Evolutionary conservation across 37 sponge, comb jelly and placozoan species (phyloP).

Genomic region (Crambe crambe): DNA sequence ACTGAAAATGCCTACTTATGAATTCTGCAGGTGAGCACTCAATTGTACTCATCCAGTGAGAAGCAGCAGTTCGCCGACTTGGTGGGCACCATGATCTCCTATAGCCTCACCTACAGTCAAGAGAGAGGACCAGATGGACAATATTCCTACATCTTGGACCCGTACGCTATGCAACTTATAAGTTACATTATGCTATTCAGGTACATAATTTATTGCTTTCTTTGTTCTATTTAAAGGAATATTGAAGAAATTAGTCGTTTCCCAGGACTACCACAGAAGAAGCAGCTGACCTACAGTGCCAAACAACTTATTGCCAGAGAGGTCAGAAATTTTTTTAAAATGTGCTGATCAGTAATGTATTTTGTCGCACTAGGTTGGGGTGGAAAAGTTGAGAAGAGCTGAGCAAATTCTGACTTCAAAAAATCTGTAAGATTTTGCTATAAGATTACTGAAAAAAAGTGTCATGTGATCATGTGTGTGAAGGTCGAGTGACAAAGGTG

Average conservation of each 20-base stretch:
- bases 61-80: slow-evolving; percentile 79
- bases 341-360: background rate
- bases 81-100: slow-evolving; percentile 92
- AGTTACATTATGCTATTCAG: background rate
- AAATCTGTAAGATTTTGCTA: slow-evolving; percentile 3
- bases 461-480: background rate
- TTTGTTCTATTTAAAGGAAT: slow-evolving; percentile 32
- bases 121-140: slow-evolving; percentile 86
- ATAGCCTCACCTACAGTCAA: slow-evolving; percentile 86
- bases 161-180: slow-evolving; percentile 30
- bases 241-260: slow-evolving; percentile 76
- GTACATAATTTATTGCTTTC: background rate
- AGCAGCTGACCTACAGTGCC: slow-evolving; percentile 88
- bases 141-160: slow-evolving; percentile 83
- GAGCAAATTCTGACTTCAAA: slow-evolving; percentile 28
- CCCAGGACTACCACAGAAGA: slow-evolving; percentile 71
- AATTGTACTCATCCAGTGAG: slow-evolving; percentile 90
- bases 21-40: slow-evolving; percentile 63
- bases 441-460: background rate
- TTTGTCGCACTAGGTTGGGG: slow-evolving; percentile 46
- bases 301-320: slow-evolving; percentile 96
- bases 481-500: background rate
- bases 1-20: too few relatives aligned
- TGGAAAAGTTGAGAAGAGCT: slow-evolving; percentile 80
- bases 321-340: slow-evolving; percentile 29